Percentiles rank a stretch among this genome's conserved stretches.
Evolutionary conservation across 2,797 vertebrate genomes (phyloP).

Genomic region (Myotis pilosus): DNA sequence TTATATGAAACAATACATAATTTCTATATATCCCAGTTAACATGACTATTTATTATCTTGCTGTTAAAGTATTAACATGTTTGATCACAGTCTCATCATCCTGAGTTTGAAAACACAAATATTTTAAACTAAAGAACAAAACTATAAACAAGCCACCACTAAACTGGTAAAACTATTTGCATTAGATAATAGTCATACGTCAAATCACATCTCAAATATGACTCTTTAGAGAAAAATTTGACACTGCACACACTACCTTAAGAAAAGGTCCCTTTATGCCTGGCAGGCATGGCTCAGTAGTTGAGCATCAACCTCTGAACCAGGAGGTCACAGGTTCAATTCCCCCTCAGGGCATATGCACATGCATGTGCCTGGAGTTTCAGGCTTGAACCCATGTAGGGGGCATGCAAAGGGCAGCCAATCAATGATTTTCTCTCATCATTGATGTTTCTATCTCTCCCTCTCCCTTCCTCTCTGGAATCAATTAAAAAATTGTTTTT

Average conservation of each 20-base stretch:
- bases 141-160: background rate
- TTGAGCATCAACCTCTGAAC: too few species aligned
- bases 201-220: background rate
- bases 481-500: too few species aligned
- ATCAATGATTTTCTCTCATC: too few species aligned
- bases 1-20: background rate
- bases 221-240: background rate
- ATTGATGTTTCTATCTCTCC: too few species aligned
- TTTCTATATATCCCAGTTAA: background rate
- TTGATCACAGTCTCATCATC: background rate
- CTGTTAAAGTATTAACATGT: background rate
- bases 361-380: too few species aligned
- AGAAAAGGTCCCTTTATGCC: background rate
- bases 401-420: too few species aligned
- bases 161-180: background rate
- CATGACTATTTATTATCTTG: background rate
- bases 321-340: too few species aligned
- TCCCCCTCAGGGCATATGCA: too few species aligned
- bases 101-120: background rate
- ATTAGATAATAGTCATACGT: background rate
- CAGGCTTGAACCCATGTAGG: too few species aligned
- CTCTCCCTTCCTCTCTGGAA: too few species aligned
- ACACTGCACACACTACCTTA: background rate
- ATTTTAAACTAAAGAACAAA: constrained; percentile 37
- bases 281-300: too few species aligned